Conservation (phyloP, 1,140 invertebrate species). For the Trachelipus rathkii region DNA sequence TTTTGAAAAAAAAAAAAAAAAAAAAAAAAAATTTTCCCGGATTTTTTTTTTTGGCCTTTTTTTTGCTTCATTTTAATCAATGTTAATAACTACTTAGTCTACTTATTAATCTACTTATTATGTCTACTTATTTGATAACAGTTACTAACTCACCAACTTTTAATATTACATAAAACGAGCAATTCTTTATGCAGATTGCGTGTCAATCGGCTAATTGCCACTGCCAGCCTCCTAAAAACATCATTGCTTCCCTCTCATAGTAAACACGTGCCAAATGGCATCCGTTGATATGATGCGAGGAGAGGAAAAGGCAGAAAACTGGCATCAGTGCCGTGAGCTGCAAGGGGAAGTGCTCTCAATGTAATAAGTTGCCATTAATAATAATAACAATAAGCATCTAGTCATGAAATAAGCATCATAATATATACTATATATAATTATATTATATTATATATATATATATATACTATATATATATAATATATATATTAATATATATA, state of each 20-base stretch:
- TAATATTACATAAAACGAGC: conserved; percentile 57
- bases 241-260: conserved; percentile 64
- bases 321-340: conserved; percentile 77
- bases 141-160: background rate
- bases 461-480: too few species aligned
- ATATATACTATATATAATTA: too few species aligned
- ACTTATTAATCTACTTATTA: too few species aligned
- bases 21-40: too few species aligned
- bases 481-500: too few species aligned
- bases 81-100: too few species aligned
- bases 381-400: conserved; percentile 68
- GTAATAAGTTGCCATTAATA: conserved; percentile 81
- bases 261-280: conserved; percentile 47
- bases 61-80: too few species aligned
- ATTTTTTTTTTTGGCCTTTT: too few species aligned
- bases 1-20: too few species aligned
- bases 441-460: too few species aligned
- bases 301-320: conserved; percentile 71
- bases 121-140: conserved; percentile 32
- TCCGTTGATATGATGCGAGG: conserved; percentile 55
- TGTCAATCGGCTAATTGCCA: conserved; percentile 81
- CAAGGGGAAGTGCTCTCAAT: conserved; percentile 73
- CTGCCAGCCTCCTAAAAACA: conserved; percentile 68
- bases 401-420: conserved; percentile 44
- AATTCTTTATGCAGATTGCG: conserved; percentile 77